Conservation (phyloP, 2,888 invertebrate species). For the Mythimna impura region DNA sequence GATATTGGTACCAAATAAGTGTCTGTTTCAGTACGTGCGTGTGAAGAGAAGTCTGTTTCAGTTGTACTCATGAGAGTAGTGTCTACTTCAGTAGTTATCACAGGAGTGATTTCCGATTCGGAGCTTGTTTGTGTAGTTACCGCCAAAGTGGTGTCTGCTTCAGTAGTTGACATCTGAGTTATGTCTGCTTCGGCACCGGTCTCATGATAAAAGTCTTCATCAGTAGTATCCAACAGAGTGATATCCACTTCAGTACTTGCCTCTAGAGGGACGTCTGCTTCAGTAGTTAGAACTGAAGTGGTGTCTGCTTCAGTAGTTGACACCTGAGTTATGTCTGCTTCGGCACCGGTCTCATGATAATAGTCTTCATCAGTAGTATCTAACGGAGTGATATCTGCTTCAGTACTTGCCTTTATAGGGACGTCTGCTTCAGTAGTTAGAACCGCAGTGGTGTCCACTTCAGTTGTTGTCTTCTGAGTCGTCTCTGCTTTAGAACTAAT, state of each 20-base stretch:
- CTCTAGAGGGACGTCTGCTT: too few species aligned
- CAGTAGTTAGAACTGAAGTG: too few species aligned
- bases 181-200: neutral
- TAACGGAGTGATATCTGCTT: neutral
- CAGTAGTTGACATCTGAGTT: neutral
- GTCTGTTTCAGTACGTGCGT: neutral
- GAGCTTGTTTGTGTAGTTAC: neutral
- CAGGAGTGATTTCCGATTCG: neutral
- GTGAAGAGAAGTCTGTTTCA: too few species aligned
- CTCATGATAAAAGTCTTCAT: too few species aligned
- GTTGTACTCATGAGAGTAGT: neutral
- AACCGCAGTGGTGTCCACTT: accelerated
- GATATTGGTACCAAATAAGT: too few species aligned
- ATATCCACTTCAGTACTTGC: too few species aligned
- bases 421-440: too few species aligned
- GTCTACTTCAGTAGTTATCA: neutral
- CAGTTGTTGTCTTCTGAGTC: neutral
- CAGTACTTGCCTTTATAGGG: neutral
- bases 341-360: too few species aligned
- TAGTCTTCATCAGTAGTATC: too few species aligned
- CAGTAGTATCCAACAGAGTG: too few species aligned
- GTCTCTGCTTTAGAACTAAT: neutral
- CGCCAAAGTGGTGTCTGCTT: neutral
- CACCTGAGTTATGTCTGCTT: too few species aligned
- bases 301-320: neutral